phyloP scores from a whole-genome alignment of 53 echinoderm and acorn worm genomes.

The Echinarachnius parma region DNA sequence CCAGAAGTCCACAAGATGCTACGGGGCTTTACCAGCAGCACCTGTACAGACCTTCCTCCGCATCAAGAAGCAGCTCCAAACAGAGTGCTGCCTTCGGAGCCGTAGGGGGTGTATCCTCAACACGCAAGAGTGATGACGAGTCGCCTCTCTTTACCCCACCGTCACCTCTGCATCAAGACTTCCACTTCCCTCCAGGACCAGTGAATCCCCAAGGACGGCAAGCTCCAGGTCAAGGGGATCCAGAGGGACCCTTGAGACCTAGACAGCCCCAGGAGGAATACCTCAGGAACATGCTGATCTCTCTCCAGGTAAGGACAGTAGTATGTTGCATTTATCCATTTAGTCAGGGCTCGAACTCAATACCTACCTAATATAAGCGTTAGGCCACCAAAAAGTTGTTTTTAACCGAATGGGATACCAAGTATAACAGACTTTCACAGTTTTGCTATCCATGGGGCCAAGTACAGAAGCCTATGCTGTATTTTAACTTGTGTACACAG shows the following conservation, averaged over 20 bases:
- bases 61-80: constrained; percentile 23
- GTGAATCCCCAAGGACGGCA: neutral
- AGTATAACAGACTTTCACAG: too few species aligned
- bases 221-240: neutral
- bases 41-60: too few species aligned
- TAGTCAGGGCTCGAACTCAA: too few species aligned
- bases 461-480: too few species aligned
- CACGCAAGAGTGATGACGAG: constrained; percentile 8
- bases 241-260: too few species aligned
- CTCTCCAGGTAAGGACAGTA: constrained; percentile 21
- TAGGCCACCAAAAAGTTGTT: too few species aligned
- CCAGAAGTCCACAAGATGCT: too few species aligned
- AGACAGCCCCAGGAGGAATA: constrained; percentile 37
- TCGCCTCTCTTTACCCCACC: constrained; percentile 12
- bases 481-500: too few species aligned
- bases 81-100: constrained; percentile 16
- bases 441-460: too few species aligned
- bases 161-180: neutral
- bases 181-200: neutral
- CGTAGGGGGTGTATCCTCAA: neutral
- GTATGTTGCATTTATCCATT: neutral
- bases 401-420: too few species aligned
- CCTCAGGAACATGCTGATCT: constrained; percentile 12
- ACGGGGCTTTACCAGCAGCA: too few species aligned
- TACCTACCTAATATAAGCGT: too few species aligned